Evolutionary conservation across 1,140 invertebrate species (phyloP).

Genomic region (Tetramorium parvispinum): DNA sequence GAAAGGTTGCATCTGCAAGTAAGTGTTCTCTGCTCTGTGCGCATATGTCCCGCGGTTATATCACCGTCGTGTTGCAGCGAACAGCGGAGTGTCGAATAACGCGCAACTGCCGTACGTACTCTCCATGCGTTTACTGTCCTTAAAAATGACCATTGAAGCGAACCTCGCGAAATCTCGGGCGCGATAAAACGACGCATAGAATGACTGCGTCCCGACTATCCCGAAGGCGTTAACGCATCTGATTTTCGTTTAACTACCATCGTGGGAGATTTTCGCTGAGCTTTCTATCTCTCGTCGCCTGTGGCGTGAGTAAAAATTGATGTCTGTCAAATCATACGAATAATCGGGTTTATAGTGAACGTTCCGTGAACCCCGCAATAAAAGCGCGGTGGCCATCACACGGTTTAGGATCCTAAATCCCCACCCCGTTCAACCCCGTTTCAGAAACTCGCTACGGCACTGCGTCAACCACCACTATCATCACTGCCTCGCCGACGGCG

Average conservation of each 20-base stretch:
- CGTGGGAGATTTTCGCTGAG: neutral
- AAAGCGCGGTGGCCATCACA: slow-evolving; percentile 28
- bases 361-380: slow-evolving; percentile 22
- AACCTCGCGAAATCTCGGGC: neutral
- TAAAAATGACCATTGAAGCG: neutral
- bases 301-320: slow-evolving; percentile 61
- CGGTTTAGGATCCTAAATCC: slow-evolving; percentile 38
- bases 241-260: neutral
- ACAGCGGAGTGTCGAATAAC: neutral
- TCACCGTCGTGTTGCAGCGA: neutral
- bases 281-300: neutral
- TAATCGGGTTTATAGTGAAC: slow-evolving; percentile 63
- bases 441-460: slow-evolving; percentile 67
- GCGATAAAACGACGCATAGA: slow-evolving; percentile 23
- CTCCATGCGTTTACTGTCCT: neutral
- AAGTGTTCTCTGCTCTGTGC: neutral
- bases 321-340: slow-evolving; percentile 49
- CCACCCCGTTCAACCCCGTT: slow-evolving; percentile 40
- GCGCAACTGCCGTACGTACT: neutral
- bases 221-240: slow-evolving; percentile 18
- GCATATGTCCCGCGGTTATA: neutral
- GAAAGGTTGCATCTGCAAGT: slow-evolving; percentile 31
- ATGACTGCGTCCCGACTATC: neutral
- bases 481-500: slow-evolving; percentile 53
- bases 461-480: slow-evolving; percentile 69